Base-by-base conservation (phyloP, 2,113 vertebrate genomes). In the Solenodon paradoxus region DNA sequence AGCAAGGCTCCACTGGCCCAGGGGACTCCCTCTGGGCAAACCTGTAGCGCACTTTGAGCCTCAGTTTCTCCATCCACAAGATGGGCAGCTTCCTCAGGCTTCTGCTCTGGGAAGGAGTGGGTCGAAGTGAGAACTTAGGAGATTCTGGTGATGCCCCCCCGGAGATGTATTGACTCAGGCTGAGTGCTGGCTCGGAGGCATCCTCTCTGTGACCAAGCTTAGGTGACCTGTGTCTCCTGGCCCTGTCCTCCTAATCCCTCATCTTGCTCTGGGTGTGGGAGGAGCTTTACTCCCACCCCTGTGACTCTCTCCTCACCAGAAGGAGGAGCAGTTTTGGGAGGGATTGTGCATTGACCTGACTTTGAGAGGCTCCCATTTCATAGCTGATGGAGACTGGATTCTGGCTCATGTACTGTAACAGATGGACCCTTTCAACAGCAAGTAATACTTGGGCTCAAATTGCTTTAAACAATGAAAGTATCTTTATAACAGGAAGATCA, bases 201-300 rank as follows among this genome's bases (percentile, higher is more conserved):
- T 42, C n/a, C 5, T 45, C 11, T 2, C 42, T 7, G 8, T 71
- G 7, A 57, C 71, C 53, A 5, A 5, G 22, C 35, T 63, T 4
- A 45, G 53, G 63, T 17, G 26, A 35, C 87, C 7, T 12, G 19
- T 20, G 0, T n/a, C 10, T 13, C 49, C 0, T 12, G 0, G 77
- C 15, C 42, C 84, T 77, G n/a, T 17, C 45, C 19, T 47, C 10
- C 24, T 3, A 9, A n/a, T 7, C n/a, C 49, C 1, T 32, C 71
- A 40, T 10, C 63, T 63, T 63, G 26, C 26, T n/a, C 9, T 0
- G 17, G 47, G n/a, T 12, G 15, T 22, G 11, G 11, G 3, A 77
- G 8, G 35, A 13, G 10, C 30, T 42, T 64, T 42, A 49, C 71
- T 28, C 63, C 63, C 35, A 26, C 17, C 8, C 42, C 32, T 38